These are phyloP conservation scores for Spisula subtruncata DNA, from an alignment of 2,888 invertebrate genomes.

Conservation along the genomic window DNA sequence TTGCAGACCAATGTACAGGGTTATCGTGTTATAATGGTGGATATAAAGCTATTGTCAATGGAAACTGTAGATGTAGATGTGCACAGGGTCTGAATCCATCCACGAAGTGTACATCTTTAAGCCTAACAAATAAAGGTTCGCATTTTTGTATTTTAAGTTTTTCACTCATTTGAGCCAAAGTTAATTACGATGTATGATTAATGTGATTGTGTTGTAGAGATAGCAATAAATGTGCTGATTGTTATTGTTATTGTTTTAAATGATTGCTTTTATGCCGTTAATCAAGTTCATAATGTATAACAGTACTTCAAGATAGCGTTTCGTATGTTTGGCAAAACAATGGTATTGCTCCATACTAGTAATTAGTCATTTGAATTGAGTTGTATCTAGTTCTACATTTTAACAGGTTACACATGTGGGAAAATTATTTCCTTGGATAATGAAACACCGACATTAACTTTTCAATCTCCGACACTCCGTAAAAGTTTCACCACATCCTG, in stretches of 20 bases:
- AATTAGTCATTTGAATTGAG: background rate
- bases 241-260: background rate
- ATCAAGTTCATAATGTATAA: too few relatives aligned
- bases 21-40: background rate
- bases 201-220: too few relatives aligned
- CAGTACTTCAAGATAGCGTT: too few relatives aligned
- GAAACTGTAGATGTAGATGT: conserved; percentile 26
- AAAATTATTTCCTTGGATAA: background rate
- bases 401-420: background rate
- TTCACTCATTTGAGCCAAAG: background rate
- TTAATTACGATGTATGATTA: too few relatives aligned
- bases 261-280: too few relatives aligned
- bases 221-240: background rate
- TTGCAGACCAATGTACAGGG: background rate
- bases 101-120: background rate
- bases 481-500: background rate
- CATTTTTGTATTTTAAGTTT: background rate
- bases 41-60: background rate
- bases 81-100: background rate
- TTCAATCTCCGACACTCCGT: background rate
- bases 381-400: background rate
- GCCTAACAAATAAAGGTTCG: conserved; percentile 20
- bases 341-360: background rate
- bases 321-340: too few relatives aligned
- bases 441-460: background rate